These are phyloP conservation scores for Trichacis sp. DNA, from an alignment of 2,888 invertebrate genomes.

Conservation along the genomic window DNA sequence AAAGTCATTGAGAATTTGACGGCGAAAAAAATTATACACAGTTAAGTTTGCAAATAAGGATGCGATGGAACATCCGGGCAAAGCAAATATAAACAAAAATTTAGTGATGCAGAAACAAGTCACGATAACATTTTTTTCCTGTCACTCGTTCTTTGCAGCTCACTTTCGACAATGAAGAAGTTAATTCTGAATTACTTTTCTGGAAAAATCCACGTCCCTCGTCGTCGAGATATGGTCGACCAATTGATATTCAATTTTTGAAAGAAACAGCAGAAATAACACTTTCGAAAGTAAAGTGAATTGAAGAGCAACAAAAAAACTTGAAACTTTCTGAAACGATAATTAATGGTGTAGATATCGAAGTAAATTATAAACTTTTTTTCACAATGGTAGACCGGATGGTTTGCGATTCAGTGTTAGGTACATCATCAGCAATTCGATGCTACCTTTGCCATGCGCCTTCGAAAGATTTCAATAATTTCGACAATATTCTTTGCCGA, in stretches of 20 bases:
- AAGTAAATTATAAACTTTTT: too few relatives aligned
- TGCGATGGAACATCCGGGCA: slow-evolving; percentile 51
- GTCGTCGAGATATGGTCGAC: slow-evolving; percentile 28
- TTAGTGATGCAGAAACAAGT: slow-evolving; percentile 48
- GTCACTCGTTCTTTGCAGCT: slow-evolving; percentile 26
- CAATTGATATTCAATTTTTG: slow-evolving; percentile 41
- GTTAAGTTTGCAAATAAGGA: slow-evolving; percentile 49
- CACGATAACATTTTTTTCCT: slow-evolving; percentile 51
- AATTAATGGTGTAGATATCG: too few relatives aligned
- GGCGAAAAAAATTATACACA: background rate
- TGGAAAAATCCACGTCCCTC: too few relatives aligned
- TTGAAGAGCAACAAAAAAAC: too few relatives aligned
- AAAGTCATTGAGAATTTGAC: background rate
- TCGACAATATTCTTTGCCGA: slow-evolving; percentile 36
- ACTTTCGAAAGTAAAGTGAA: too few relatives aligned
- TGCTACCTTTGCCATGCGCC: slow-evolving; percentile 59
- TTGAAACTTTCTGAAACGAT: too few relatives aligned
- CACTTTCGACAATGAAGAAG: background rate
- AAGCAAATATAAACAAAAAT: slow-evolving; percentile 50
- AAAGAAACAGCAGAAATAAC: slow-evolving; percentile 34
- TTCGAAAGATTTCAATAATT: slow-evolving; percentile 56
- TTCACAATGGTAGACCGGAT: slow-evolving; percentile 56
- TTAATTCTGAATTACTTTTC: too few relatives aligned
- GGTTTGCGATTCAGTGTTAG: slow-evolving; percentile 56
- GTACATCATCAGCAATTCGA: slow-evolving; percentile 51